Evolutionary conservation across 2,113 vertebrate species (phyloP).

Genomic region (Sula dactylatra): DNA sequence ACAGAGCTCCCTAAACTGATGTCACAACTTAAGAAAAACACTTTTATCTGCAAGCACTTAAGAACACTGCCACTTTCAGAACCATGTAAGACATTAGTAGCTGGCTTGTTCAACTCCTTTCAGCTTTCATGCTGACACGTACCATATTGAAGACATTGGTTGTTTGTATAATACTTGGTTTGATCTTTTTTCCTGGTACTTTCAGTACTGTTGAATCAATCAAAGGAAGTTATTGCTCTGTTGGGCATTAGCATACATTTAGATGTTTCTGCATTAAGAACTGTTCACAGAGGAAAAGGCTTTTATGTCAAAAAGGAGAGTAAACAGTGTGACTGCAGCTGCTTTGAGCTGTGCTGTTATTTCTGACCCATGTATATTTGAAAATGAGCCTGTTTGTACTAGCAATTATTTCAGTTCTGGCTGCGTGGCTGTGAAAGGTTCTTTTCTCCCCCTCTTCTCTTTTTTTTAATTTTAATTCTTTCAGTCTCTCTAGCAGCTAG

Average conservation of each 20-base stretch:
- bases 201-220: conserved; percentile 70
- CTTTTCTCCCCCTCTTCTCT: not conserved
- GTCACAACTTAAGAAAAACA: conserved; percentile 48
- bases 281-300: conserved; percentile 56
- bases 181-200: conserved; percentile 60
- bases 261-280: conserved; percentile 65
- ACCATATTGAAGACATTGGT: conserved; percentile 19
- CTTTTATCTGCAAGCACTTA: conserved; percentile 65
- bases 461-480: not conserved
- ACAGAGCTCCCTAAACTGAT: conserved; percentile 33
- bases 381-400: conserved; percentile 56
- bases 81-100: conserved; percentile 55
- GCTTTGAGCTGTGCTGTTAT: conserved; percentile 62
- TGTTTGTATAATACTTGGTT: conserved; percentile 63
- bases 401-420: conserved; percentile 21
- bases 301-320: conserved; percentile 67
- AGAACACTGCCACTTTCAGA: conserved; percentile 1
- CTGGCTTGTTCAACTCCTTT: conserved; percentile 46
- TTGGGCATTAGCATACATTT: conserved; percentile 67
- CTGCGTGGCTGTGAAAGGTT: not conserved
- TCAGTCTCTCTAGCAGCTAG: not conserved
- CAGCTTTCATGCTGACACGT: conserved; percentile 49
- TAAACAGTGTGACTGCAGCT: conserved; percentile 54
- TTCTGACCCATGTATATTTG: conserved; percentile 46
- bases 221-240: conserved; percentile 68